Percentiles rank a stretch among this genome's conserved stretches.
These are phyloP conservation scores for Heptranchias perlo DNA, from an alignment of 2,113 vertebrate genomes.

Conservation along the genomic window DNA sequence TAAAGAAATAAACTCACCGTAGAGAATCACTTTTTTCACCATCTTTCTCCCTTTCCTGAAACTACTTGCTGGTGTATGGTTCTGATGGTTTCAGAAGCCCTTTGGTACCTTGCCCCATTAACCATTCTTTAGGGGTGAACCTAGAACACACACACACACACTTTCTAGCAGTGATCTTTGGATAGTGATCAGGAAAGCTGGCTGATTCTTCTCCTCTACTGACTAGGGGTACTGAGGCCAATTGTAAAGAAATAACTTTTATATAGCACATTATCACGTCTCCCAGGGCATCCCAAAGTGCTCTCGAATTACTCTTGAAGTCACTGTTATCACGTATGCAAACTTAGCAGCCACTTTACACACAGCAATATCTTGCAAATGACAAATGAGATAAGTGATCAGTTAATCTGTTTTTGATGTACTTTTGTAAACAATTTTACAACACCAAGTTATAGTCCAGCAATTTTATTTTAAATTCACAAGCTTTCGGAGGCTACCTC, in stretches of 20 bases:
- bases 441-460: too few relatives aligned
- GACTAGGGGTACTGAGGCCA: neutral
- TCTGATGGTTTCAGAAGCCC: too few relatives aligned
- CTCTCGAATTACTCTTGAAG: neutral
- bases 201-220: neutral
- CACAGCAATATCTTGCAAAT: neutral
- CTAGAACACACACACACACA: too few relatives aligned
- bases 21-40: neutral
- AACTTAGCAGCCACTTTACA: neutral
- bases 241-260: neutral
- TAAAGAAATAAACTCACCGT: neutral
- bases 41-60: neutral
- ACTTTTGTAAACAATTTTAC: too few relatives aligned
- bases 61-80: neutral
- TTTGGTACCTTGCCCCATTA: neutral
- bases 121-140: neutral
- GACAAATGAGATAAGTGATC: neutral
- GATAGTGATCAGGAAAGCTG: too few relatives aligned
- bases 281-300: neutral
- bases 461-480: too few relatives aligned
- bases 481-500: too few relatives aligned
- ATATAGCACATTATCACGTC: neutral
- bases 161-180: too few relatives aligned
- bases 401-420: neutral
- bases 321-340: neutral